Evolutionary conservation across 2,113 vertebrate genomes (phyloP).

Genomic region (Ophthalmolycus amberensis): DNA sequence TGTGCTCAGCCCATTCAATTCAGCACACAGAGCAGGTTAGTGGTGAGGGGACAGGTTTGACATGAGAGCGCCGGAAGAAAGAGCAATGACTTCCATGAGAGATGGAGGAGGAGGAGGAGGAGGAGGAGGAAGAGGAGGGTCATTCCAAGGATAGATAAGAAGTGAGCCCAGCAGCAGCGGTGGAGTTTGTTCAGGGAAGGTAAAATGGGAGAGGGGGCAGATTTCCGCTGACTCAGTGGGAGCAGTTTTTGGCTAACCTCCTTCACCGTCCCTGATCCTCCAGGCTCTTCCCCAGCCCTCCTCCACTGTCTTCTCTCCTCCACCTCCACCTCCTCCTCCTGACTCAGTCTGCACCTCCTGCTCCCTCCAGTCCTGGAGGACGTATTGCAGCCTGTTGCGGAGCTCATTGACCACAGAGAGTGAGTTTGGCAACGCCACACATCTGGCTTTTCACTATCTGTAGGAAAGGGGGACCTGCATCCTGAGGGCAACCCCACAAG

Average conservation of each 20-base stretch:
- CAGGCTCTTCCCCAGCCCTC: constrained; percentile 85
- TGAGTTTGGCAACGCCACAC: constrained; percentile 73
- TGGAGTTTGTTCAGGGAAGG: constrained; percentile 30
- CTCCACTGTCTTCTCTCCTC: constrained; percentile 84
- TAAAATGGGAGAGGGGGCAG: constrained; percentile 15
- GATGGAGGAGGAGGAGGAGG: neutral
- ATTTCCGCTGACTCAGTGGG: constrained; percentile 52
- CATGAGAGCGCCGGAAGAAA: constrained; percentile 6
- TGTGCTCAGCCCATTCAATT: constrained; percentile 15
- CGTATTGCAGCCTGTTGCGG: constrained; percentile 71
- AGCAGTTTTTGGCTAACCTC: constrained; percentile 85
- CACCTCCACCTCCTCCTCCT: constrained; percentile 84
- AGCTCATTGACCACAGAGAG: constrained; percentile 88
- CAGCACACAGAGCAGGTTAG: constrained; percentile 43
- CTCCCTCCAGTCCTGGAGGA: constrained; percentile 81
- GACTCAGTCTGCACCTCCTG: constrained; percentile 68
- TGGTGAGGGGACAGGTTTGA: constrained; percentile 32
- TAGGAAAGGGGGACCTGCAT: constrained; percentile 78
- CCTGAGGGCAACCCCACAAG: constrained; percentile 78
- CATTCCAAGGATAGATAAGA: constrained; percentile 41
- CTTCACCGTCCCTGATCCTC: constrained; percentile 88
- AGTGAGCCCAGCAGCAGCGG: constrained; percentile 9
- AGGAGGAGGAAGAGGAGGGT: constrained; percentile 9
- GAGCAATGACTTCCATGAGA: constrained; percentile 15
- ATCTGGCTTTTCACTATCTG: constrained; percentile 71